Evolutionary conservation across 2,888 invertebrate species (phyloP), one percentile per base, ranked within the genome.

Genomic region (Philaethria dido): DNA sequence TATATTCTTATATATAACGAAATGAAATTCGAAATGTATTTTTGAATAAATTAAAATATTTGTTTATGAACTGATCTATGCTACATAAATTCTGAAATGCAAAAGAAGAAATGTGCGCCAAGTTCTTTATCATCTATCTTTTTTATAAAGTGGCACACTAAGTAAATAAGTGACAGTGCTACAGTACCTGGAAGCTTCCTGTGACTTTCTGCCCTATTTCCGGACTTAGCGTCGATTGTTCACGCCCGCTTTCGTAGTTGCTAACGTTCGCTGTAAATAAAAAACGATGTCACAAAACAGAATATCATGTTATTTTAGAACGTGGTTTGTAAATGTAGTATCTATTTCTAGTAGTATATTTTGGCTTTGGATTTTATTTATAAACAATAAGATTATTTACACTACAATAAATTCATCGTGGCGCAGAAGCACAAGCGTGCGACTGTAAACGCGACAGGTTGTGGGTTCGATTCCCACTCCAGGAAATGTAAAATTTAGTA

Each of bases 241-340:
- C 88, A 44, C 85, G 80, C 69, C 90, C 89, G 72, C 87, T 82
- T 67, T 90, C 92, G 78, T 84, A 88, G 85, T 89, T 89, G 70
- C 87, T 82, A 72, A 86, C 86, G 80, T 87, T 89, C 47, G 88
- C 92, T 92, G 87, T 63, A 75, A 83, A 89, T 79, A 86, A 86
- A 85, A 79, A 69, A 73, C 54, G 69, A 69, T 71, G 62, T 69
- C 70, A 73, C 61, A 65, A 68, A 64, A 48, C 47, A 55, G 44
- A 55, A 45, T 29, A 29, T 42, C 62, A 57, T 62, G 57, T 65
- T 64, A 18, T 64, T 62, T 39, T 0, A 29, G 9, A 9, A 16
- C 13, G 13, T 14, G n/a, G 3, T 16, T 22, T 29, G 14, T 60
- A 61, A 60, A n/a, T 25, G 22, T n/a, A n/a, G n/a, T n/a, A n/a